A percentile compares a stretch with the other conserved stretches of the same genome.
These are phyloP conservation scores for Vimba vimba DNA, from an alignment of 2,113 vertebrate species.

Conservation along the genomic window DNA sequence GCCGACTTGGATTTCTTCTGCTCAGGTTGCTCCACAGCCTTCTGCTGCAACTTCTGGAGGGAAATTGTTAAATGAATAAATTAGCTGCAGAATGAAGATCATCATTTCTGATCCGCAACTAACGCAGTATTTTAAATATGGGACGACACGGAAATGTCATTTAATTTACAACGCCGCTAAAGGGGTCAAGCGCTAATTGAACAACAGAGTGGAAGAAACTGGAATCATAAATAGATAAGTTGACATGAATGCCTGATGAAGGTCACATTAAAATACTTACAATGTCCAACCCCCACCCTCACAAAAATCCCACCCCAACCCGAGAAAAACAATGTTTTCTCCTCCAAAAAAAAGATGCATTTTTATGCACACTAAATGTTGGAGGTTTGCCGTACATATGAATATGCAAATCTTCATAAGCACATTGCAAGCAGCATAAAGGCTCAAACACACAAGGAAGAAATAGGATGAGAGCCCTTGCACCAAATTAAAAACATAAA, in stretches of 20 bases:
- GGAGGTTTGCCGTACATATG: constrained; percentile 62
- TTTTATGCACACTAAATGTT: constrained; percentile 55
- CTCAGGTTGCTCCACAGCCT: constrained; percentile 99
- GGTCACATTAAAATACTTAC: constrained; percentile 96
- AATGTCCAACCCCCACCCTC: constrained; percentile 34
- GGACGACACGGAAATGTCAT: constrained; percentile 99
- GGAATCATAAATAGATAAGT: constrained; percentile 97
- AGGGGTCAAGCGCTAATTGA: constrained; percentile 99
- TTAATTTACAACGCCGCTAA: constrained; percentile 99
- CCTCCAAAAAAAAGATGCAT: constrained; percentile 60
- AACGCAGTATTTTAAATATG: constrained; percentile 99
- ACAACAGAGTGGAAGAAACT: constrained; percentile 99
- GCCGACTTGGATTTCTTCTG: constrained; percentile 99
- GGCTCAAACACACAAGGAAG: constrained; percentile 12
- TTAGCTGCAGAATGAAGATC: constrained; percentile 99
- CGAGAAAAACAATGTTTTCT: constrained; percentile 77
- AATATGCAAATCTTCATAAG: constrained; percentile 65
- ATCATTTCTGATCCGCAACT: constrained; percentile 99
- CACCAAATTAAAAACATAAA: constrained; percentile 40
- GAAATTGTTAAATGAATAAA: constrained; percentile 99
- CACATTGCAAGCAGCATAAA: constrained; percentile 53
- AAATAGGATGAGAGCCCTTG: constrained; percentile 14
- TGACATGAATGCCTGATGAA: constrained; percentile 98
- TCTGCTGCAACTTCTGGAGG: constrained; percentile 99
- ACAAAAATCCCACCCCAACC: constrained; percentile 51